Conservation (phyloP, 2,888 invertebrate species). For the Apotomis betuletana region DNA sequence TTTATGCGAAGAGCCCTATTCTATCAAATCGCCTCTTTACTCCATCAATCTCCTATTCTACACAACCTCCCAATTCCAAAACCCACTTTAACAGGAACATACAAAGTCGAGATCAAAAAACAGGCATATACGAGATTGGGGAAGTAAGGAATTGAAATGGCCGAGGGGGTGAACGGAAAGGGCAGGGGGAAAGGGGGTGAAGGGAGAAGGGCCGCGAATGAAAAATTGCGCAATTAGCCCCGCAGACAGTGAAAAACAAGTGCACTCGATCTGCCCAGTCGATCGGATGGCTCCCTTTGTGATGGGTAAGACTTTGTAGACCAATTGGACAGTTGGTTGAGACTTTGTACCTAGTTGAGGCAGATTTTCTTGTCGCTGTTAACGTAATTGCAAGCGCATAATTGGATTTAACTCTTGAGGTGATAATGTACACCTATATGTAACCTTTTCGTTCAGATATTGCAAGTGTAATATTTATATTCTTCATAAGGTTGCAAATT, state of each 20-base stretch:
- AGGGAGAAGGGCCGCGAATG: conserved; percentile 68
- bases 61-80: background rate
- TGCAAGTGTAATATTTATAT: too few species aligned
- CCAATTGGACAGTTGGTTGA: background rate
- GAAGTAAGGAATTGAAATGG: conserved; percentile 37
- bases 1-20: conserved; percentile 38
- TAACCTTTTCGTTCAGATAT: too few species aligned
- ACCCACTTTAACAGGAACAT: conserved; percentile 42
- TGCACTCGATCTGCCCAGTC: conserved; percentile 76
- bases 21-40: conserved; percentile 34
- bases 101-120: background rate
- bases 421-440: too few species aligned
- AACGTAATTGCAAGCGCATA: too few species aligned
- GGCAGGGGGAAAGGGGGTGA: conserved; percentile 42
- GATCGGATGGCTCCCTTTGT: conserved; percentile 13
- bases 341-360: too few species aligned
- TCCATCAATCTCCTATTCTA: conserved; percentile 24
- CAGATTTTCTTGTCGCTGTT: too few species aligned
- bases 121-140: background rate
- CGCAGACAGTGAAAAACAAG: conserved; percentile 83
- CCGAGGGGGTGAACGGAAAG: conserved; percentile 54
- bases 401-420: too few species aligned
- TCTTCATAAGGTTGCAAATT: too few species aligned
- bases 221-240: conserved; percentile 82
- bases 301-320: background rate